Percentiles rank a stretch among this genome's conserved stretches.
Conservation (phyloP, 1,140 invertebrate species). For the Ceratitis capitata region DNA sequence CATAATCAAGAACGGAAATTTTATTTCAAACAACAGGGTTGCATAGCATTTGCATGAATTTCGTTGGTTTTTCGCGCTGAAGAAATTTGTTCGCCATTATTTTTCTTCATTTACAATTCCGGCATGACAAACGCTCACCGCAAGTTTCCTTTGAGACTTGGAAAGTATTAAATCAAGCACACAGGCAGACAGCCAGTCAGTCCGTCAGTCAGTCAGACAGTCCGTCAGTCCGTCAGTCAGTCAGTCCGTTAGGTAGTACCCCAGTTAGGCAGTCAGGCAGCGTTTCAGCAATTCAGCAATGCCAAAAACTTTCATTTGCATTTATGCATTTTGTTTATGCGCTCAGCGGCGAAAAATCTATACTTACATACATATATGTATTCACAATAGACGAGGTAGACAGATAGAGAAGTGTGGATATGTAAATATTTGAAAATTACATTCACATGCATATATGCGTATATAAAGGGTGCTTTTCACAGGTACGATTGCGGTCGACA, state of each 20-base stretch:
- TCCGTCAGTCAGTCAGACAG: neutral
- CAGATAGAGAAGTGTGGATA: neutral
- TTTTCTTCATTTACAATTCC: neutral
- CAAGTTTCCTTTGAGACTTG: neutral
- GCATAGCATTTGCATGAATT: conserved; percentile 1
- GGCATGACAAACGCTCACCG: neutral
- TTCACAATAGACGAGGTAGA: neutral
- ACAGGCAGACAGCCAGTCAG: neutral
- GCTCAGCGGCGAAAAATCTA: neutral
- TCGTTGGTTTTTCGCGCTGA: no score
- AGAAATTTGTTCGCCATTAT: neutral
- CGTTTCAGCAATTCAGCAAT: neutral
- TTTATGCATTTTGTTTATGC: neutral
- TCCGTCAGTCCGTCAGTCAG: neutral
- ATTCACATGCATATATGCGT: no score
- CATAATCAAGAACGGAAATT: neutral
- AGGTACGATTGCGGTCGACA: no score
- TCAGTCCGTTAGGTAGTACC: neutral
- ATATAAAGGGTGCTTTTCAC: no score
- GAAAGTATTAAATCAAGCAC: neutral
- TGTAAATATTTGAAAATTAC: no score
- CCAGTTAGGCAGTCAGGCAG: neutral
- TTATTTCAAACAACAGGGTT: neutral
- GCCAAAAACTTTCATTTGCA: conserved; percentile 1
- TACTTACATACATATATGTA: neutral